These are phyloP conservation scores for Rousettus leschenaultii DNA, from an alignment of 2,113 vertebrate species.

Conservation along the genomic window DNA sequence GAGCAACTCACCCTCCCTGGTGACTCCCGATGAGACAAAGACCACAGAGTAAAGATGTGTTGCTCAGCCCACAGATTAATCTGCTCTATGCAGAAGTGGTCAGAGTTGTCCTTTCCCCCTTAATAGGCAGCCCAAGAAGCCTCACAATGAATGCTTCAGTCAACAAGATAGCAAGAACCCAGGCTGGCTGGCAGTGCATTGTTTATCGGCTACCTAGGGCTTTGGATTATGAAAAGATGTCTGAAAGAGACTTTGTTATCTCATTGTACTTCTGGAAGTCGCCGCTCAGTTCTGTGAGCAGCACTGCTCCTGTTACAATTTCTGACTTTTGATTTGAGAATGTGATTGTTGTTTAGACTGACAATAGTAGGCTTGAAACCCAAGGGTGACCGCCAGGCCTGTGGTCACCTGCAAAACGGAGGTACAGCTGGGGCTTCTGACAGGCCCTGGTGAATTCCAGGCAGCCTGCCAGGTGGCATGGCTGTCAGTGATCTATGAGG, in stretches of 20 bases:
- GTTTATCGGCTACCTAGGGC: conserved; percentile 56
- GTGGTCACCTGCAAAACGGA: neutral
- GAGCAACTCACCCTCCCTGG: neutral
- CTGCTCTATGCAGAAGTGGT: conserved; percentile 4
- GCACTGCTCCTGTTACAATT: conserved; percentile 43
- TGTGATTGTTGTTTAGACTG: neutral
- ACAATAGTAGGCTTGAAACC: conserved; percentile 1
- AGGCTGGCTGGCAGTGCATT: neutral
- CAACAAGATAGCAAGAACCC: conserved; percentile 29
- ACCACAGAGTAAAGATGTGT: conserved; percentile 31
- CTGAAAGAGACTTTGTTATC: conserved; percentile 65
- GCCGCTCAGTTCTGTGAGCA: neutral
- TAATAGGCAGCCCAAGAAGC: conserved; percentile 34
- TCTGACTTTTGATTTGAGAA: neutral
- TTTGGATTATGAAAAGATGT: conserved; percentile 60
- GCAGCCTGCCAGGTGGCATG: conserved; percentile 49
- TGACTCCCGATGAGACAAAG: neutral
- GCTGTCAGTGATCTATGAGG: conserved; percentile 60
- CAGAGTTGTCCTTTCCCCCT: conserved; percentile 33
- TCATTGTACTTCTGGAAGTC: conserved; percentile 50
- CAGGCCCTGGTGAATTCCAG: conserved; percentile 50
- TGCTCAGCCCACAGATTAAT: neutral
- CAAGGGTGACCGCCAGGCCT: neutral
- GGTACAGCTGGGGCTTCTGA: neutral
- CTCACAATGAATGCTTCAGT: conserved; percentile 29